These are phyloP conservation scores for Scolopax rusticola DNA, from an alignment of 2,797 vertebrate species.

Conservation along the genomic window DNA sequence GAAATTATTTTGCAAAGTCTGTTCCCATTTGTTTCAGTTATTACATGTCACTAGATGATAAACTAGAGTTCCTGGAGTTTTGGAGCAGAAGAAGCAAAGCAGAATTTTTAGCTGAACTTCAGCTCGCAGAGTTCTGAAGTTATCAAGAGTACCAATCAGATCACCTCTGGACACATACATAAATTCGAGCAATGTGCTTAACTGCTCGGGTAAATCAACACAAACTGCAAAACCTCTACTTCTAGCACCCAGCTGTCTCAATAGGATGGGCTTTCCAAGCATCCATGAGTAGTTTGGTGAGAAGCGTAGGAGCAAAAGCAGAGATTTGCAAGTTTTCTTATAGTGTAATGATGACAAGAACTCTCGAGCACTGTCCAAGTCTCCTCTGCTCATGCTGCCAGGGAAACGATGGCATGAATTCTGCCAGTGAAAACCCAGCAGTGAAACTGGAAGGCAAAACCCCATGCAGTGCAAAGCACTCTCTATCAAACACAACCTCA, in stretches of 20 bases:
- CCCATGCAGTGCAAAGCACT: neutral
- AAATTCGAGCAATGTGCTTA: neutral
- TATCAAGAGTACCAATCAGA: neutral
- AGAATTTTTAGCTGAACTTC: neutral
- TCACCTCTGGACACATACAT: accelerated
- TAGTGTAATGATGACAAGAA: neutral
- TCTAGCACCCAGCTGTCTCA: neutral
- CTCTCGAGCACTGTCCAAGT: neutral
- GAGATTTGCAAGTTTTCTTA: neutral
- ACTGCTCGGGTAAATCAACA: neutral
- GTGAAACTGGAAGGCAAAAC: neutral
- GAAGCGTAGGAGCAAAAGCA: neutral
- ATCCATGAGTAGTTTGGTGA: neutral
- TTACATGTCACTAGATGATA: neutral
- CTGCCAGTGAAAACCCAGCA: neutral
- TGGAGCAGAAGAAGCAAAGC: neutral
- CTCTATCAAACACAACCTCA: neutral
- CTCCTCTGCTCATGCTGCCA: neutral
- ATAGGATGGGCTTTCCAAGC: neutral
- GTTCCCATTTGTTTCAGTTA: neutral
- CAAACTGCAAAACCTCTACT: neutral
- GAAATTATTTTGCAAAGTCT: neutral
- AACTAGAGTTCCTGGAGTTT: neutral
- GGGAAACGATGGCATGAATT: neutral
- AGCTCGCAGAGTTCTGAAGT: neutral